Evolutionary conservation across 2,797 vertebrate genomes (phyloP).

Genomic region (Loris lydekkerianus): DNA sequence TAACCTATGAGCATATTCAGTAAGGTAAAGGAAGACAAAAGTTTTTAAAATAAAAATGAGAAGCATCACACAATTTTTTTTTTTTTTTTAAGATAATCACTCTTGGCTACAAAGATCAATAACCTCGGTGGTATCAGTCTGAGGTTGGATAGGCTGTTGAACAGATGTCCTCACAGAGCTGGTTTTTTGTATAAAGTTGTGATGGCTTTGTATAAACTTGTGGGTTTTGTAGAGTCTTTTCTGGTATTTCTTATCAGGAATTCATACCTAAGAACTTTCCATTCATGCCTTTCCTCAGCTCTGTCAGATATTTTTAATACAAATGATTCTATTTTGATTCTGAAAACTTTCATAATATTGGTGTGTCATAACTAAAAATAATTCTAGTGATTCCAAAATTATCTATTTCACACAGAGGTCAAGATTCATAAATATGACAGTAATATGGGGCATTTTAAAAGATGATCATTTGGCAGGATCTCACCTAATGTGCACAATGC

Average conservation of each 20-base stretch:
- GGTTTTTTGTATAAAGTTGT: not conserved
- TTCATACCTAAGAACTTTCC: not conserved
- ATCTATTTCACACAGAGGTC: not conserved
- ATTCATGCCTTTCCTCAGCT: not conserved
- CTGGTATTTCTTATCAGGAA: too few relatives aligned
- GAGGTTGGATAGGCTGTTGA: not conserved
- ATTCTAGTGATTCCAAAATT: not conserved
- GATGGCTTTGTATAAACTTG: not conserved
- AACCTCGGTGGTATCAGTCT: not conserved
- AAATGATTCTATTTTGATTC: not conserved
- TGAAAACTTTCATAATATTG: not conserved
- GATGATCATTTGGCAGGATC: not conserved
- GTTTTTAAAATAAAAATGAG: not conserved
- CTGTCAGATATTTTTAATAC: not conserved
- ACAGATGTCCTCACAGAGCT: not conserved
- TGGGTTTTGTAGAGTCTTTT: not conserved
- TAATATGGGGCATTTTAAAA: not conserved
- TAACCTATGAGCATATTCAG: not conserved
- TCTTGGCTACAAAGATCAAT: not conserved
- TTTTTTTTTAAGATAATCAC: not conserved
- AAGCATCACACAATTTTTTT: not conserved
- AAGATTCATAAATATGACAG: not conserved
- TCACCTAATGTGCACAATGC: too few relatives aligned
- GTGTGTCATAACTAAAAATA: slow-evolving; percentile 42
- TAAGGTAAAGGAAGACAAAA: not conserved